Evolutionary conservation across 2,888 invertebrate genomes (phyloP).

Genomic region (Odontocolon sp.): DNA sequence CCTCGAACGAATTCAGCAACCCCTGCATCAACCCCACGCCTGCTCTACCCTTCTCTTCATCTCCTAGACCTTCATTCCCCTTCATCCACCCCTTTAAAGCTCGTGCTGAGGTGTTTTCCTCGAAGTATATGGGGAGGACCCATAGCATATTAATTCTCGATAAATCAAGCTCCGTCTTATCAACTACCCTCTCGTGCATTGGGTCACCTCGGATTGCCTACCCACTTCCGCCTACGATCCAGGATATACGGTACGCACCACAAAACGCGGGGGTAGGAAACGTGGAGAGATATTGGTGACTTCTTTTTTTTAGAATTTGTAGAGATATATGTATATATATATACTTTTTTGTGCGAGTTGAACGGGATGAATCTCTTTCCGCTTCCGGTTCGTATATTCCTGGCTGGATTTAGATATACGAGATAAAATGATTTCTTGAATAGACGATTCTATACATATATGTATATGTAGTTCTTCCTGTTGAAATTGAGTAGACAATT

Average conservation of each 20-base stretch:
- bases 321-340: neutral
- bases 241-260: neutral
- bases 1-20: constrained; percentile 11
- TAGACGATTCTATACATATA: neutral
- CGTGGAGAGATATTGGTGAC: constrained; percentile 31
- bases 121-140: constrained; percentile 39
- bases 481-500: constrained; percentile 25
- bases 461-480: neutral
- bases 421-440: constrained; percentile 35
- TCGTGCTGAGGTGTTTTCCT: constrained; percentile 55
- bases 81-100: constrained; percentile 22
- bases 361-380: constrained; percentile 38
- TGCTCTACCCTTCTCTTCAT: constrained; percentile 8
- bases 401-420: constrained; percentile 35
- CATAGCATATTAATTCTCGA: constrained; percentile 71
- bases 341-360: constrained; percentile 16
- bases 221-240: neutral
- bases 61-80: neutral
- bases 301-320: constrained; percentile 23
- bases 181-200: constrained; percentile 14
- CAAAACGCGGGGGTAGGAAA: neutral
- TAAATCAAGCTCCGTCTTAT: constrained; percentile 55
- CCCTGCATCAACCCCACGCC: constrained; percentile 7
- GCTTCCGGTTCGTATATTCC: constrained; percentile 34
- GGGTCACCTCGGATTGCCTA: neutral